A percentile compares a stretch with the other conserved stretches of the same genome.
These are phyloP conservation scores for Clunio marinus DNA, from an alignment of 2,888 invertebrate genomes.

Conservation along the genomic window DNA sequence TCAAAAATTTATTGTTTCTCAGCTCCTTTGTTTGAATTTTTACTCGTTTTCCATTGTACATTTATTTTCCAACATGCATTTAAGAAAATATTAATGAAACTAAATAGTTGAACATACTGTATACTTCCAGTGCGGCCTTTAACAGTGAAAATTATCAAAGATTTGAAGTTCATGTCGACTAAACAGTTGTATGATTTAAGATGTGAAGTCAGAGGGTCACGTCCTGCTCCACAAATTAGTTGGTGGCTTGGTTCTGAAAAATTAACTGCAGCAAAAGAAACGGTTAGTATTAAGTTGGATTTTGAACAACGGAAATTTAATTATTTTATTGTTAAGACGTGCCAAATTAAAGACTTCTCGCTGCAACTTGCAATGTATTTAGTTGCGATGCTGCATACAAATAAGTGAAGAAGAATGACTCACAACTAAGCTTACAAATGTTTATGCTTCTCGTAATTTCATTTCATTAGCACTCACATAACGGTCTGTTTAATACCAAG, in stretches of 20 bases:
- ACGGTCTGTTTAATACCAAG: slow-evolving; percentile 12
- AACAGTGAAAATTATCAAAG: slow-evolving; percentile 58
- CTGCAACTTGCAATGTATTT: too few species aligned
- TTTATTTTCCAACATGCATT: too few species aligned
- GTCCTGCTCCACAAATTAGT: slow-evolving; percentile 61
- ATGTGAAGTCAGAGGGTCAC: slow-evolving; percentile 63
- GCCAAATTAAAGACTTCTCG: too few species aligned
- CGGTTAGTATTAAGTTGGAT: slow-evolving; percentile 53
- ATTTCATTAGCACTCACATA: slow-evolving; percentile 15
- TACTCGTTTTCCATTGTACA: too few species aligned
- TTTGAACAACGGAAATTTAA: background rate
- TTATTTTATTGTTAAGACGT: background rate
- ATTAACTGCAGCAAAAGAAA: slow-evolving; percentile 57
- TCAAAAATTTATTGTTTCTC: too few species aligned
- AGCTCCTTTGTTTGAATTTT: too few species aligned
- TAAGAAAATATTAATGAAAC: background rate
- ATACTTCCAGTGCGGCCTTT: slow-evolving; percentile 65
- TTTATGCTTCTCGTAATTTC: background rate
- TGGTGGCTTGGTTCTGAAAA: slow-evolving; percentile 64
- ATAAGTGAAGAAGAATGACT: too few species aligned
- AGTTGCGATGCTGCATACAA: background rate
- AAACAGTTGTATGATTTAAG: slow-evolving; percentile 60
- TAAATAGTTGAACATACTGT: too few species aligned
- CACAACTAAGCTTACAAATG: too few species aligned
- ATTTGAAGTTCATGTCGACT: slow-evolving; percentile 61